Evolutionary conservation across 2,797 vertebrate genomes (phyloP).

Genomic region (Dryobates pubescens): DNA sequence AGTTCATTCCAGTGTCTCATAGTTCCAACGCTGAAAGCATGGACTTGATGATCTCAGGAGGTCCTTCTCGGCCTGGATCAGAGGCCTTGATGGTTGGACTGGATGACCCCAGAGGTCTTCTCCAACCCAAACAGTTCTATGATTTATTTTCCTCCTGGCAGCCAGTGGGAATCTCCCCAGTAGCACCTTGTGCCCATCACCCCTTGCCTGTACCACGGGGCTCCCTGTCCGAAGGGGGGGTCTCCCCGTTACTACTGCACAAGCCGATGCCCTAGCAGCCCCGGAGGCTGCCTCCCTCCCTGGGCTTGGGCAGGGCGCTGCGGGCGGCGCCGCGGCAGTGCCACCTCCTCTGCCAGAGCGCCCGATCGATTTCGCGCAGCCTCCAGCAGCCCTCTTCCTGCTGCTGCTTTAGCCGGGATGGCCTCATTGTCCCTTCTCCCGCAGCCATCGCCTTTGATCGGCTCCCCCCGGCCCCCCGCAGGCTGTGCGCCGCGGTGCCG

Average conservation of each 20-base stretch:
- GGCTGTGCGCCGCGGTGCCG: constrained; percentile 42
- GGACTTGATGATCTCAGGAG: too few species aligned
- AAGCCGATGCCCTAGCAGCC: not conserved
- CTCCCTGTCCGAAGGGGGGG: too few species aligned
- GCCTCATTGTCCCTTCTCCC: not conserved
- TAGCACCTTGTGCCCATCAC: too few species aligned
- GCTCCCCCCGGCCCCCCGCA: constrained; percentile 12
- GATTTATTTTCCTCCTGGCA: too few species aligned
- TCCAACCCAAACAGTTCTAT: too few species aligned
- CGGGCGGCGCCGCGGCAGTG: constrained; percentile 4
- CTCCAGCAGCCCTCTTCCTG: constrained; percentile 19
- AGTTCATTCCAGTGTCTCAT: too few species aligned
- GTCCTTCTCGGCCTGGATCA: too few species aligned
- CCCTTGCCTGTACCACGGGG: too few species aligned
- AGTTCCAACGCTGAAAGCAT: too few species aligned
- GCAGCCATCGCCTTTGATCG: constrained; percentile 27
- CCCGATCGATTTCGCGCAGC: constrained; percentile 57
- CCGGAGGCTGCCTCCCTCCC: not conserved
- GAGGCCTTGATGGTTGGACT: too few species aligned
- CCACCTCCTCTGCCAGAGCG: constrained; percentile 33
- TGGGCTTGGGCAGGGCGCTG: not conserved
- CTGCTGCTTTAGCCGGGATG: constrained; percentile 58
- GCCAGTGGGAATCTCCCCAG: too few species aligned
- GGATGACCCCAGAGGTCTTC: too few species aligned
- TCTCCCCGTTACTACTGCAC: not conserved